phyloP scores from a whole-genome alignment of 1,140 invertebrate species.

The Brachionus koreanus region DNA sequence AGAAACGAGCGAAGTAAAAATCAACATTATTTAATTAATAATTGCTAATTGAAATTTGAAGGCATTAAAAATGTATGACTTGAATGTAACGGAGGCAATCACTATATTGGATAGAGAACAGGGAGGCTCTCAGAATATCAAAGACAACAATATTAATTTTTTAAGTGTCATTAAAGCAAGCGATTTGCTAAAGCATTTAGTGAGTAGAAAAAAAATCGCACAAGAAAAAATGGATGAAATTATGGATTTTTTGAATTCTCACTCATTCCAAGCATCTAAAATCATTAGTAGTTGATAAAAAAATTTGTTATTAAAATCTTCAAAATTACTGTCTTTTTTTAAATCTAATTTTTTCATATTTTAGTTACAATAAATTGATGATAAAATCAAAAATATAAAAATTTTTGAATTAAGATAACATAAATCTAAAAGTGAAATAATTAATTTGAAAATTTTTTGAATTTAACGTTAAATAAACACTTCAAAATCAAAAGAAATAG shows the following conservation, averaged over 20 bases:
- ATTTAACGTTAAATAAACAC: no score
- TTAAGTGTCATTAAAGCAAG: constrained; percentile 34
- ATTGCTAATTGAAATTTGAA: constrained; percentile 46
- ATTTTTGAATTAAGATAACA: background rate
- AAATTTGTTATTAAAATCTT: background rate
- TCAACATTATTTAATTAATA: background rate
- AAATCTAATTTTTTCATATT: background rate
- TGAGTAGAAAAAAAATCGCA: background rate
- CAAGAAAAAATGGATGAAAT: constrained; percentile 24
- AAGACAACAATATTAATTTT: constrained; percentile 65
- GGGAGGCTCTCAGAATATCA: constrained; percentile 72
- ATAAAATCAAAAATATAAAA: background rate
- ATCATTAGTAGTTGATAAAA: background rate
- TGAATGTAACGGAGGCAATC: constrained; percentile 72
- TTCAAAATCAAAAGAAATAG: no score
- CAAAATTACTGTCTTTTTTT: background rate
- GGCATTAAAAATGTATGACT: constrained; percentile 67
- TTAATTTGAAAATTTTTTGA: no score
- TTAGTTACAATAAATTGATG: background rate
- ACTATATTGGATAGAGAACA: constrained; percentile 86
- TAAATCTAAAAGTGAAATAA: no score
- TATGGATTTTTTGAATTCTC: background rate
- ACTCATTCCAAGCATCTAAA: constrained; percentile 29
- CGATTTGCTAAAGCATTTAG: constrained; percentile 12
- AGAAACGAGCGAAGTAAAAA: constrained; percentile 70